Base-by-base conservation (phyloP, 1,140 invertebrate genomes). In the Alviniconcha marisindica region DNA sequence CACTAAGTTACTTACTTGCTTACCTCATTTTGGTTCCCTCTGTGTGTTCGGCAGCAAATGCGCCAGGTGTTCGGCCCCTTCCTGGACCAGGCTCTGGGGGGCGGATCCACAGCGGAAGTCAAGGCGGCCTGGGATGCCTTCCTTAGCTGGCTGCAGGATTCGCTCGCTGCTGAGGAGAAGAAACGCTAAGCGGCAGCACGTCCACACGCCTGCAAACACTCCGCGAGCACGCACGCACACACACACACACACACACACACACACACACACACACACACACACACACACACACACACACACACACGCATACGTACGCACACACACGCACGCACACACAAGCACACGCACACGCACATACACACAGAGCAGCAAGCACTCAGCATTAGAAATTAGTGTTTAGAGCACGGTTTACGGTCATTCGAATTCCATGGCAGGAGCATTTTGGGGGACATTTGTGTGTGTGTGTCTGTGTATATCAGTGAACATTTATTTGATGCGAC, bases 81-180 rank as follows among this genome's bases (percentile, higher is more conserved):
- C 56, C 60, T 82, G n/a, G 80, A 74, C 3, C 21, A 51, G 31
- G 21, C 40, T 2, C 69, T 82, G 33, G 80, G 80, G 1, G 48
- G 48, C 7, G 48, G 28, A 2, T 42, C 80, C n/a, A 33, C 38
- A 5, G 80, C 66, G 1, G 69, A 71, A 10, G 48, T 73, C 21
- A 82, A 82, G 48, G 33, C 31, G 1, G 80, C 80, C 42, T 82
- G 80, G 80, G 80, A 82, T 24, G 56, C 71, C 33, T 38, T 83
- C 2, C 54, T 84, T 40, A 24, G 56, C 21, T 76, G 0, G 31
- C 51, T 82, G 42, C 60, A 76, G 28, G 73, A 77, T 28, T 21
- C 24, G 42, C 69, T 84, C n/a, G 77, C 44, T 4, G 73, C 54
- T 2, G 79, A 81, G 28, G 77, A 78, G 77, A 78, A 78, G 51